Percentiles rank a stretch among this genome's conserved stretches.
Conservation (phyloP, 2,797 vertebrate genomes). For the Ceryle rudis region DNA sequence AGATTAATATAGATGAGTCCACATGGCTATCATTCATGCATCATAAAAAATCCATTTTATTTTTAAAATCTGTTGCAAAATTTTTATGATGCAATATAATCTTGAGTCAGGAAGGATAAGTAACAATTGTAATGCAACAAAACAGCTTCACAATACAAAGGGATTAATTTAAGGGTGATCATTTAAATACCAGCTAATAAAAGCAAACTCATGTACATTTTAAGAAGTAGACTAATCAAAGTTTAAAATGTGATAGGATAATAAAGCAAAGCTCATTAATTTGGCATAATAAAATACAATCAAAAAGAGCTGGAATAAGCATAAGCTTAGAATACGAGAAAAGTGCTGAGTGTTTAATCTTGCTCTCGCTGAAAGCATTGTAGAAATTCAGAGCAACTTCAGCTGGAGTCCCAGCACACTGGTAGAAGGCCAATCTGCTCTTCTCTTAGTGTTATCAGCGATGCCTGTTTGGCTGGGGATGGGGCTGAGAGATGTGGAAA, state of each 20-base stretch:
- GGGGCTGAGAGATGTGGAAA: neutral
- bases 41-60: slow-evolving; percentile 13
- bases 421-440: neutral
- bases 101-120: neutral
- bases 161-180: neutral
- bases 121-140: neutral
- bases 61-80: slow-evolving; percentile 14
- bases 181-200: slow-evolving; percentile 34
- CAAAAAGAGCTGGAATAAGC: neutral
- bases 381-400: neutral
- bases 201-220: neutral
- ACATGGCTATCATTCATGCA: neutral
- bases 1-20: neutral
- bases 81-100: neutral
- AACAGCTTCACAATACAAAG: neutral
- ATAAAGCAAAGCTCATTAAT: slow-evolving; percentile 20
- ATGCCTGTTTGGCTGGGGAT: neutral
- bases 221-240: slow-evolving; percentile 32
- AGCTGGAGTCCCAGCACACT: neutral
- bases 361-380: neutral
- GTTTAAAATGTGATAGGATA: slow-evolving; percentile 1
- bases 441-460: neutral
- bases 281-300: neutral
- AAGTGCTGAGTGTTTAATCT: neutral
- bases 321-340: neutral